phyloP scores from a whole-genome alignment of 2,888 invertebrate species.

The Pediacus dermestoides region DNA sequence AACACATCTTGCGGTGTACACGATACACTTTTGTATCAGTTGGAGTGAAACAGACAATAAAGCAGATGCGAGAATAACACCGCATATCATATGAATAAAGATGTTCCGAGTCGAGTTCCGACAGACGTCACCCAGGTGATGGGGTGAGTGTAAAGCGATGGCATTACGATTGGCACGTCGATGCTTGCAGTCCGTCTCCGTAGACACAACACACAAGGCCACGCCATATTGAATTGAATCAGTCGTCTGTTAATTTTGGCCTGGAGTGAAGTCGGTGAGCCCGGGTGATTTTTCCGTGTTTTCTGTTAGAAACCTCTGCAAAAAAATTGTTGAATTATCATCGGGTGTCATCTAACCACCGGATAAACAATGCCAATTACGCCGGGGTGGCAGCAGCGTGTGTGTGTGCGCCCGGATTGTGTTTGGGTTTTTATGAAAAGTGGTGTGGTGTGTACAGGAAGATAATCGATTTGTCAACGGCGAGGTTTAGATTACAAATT shows the following conservation, averaged over 20 bases:
- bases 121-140: slow-evolving; percentile 21
- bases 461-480: slow-evolving; percentile 58
- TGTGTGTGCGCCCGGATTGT: slow-evolving; percentile 19
- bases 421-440: slow-evolving; percentile 34
- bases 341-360: slow-evolving; percentile 5
- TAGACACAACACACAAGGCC: slow-evolving; percentile 50
- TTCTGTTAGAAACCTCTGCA: slow-evolving; percentile 25
- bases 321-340: no score
- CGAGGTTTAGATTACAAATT: slow-evolving; percentile 54
- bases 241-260: slow-evolving; percentile 57
- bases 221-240: slow-evolving; percentile 60
- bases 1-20: slow-evolving; percentile 19
- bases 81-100: slow-evolving; percentile 40
- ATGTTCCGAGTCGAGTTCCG: slow-evolving; percentile 20
- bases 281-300: slow-evolving; percentile 41
- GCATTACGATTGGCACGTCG: slow-evolving; percentile 22
- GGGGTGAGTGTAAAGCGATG: slow-evolving; percentile 17
- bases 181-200: slow-evolving; percentile 18
- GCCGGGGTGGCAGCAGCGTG: slow-evolving; percentile 9
- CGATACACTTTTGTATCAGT: slow-evolving; percentile 26
- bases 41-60: slow-evolving; percentile 27
- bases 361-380: no score
- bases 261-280: slow-evolving; percentile 47
- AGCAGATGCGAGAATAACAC: slow-evolving; percentile 27
- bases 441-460: slow-evolving; percentile 36